phyloP scores from a whole-genome alignment of 2,113 vertebrate genomes.

The Eonycteris spelaea region DNA sequence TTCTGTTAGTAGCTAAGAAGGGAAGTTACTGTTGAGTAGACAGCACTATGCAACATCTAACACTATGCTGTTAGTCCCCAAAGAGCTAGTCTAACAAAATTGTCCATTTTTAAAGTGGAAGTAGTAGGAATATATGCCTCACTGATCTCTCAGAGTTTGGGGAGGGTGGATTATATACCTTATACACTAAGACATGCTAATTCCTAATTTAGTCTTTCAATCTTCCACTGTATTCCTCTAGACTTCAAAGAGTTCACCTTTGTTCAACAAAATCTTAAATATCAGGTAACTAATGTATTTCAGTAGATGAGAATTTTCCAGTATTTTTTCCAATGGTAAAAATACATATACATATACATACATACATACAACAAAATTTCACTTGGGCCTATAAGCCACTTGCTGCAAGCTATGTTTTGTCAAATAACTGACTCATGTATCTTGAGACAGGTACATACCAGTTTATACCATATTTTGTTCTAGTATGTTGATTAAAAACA shows the following conservation, averaged over 20 bases:
- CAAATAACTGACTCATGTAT: slow-evolving; percentile 34
- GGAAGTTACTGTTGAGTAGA: neutral
- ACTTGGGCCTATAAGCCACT: neutral
- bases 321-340: neutral
- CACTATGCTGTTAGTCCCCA: neutral
- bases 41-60: neutral
- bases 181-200: neutral
- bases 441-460: slow-evolving; percentile 49
- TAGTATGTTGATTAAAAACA: slow-evolving; percentile 67
- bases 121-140: neutral
- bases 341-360: too few relatives aligned
- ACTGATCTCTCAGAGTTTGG: neutral
- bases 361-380: neutral
- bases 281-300: neutral
- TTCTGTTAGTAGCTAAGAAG: neutral
- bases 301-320: neutral
- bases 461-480: slow-evolving; percentile 57
- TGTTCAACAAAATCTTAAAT: neutral
- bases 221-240: neutral
- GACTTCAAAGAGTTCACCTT: neutral
- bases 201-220: neutral
- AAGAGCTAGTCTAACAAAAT: neutral
- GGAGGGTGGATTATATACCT: neutral
- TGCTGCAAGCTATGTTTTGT: neutral
- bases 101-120: neutral